Evolutionary conservation across 2,797 vertebrate genomes (phyloP), one percentile per base, ranked within the genome.

Genomic region (Parauchenoglanis punctatus): DNA sequence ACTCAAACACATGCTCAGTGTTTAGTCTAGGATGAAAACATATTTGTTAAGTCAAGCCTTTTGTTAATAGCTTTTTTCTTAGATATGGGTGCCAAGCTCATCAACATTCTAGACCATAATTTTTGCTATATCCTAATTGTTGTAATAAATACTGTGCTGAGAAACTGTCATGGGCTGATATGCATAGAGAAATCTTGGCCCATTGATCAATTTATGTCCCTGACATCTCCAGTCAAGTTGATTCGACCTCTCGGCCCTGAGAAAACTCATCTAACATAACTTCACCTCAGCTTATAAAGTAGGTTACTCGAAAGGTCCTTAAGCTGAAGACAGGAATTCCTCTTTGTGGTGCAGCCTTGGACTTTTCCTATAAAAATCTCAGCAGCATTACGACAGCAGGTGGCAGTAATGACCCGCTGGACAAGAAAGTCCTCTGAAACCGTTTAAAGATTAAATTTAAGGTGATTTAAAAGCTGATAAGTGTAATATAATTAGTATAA

Each of bases 371-470:
- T 8, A 12, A 63, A 67, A 52, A 40, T 8, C 17, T 44, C 59
- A 70, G 70, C 5, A 56, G 75, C 75, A 78, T 15, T 35, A 4
- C 12, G 52, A 44, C 78, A 81, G 78, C 81, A 87, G 81, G 52
- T 84, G 86, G 86, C 31, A 58, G 72, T 77, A 87, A 58, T 44
- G 81, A 58, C 6, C 86, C 58, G 28, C 40, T 54, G 35, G 31
- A 18, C 28, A 70, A 40, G 20, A 67, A 40, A 67, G 11, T n/a
- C 28, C 6, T 81, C 31, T 49, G 35, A 59, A 86, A 18, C 15
- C 18, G 25, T 44, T 61, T 15, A 10, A 40, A 58, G 7, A 23
- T 59, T 12, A 40, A 1, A 40, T 80, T 58, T 35, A 18, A 28
- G 52, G 17, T 31, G 18, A 54, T 54, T 78, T n/a, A 80, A 80